These are phyloP conservation scores for Andrena dorsata DNA, from an alignment of 2,888 invertebrate genomes.

Conservation along the genomic window DNA sequence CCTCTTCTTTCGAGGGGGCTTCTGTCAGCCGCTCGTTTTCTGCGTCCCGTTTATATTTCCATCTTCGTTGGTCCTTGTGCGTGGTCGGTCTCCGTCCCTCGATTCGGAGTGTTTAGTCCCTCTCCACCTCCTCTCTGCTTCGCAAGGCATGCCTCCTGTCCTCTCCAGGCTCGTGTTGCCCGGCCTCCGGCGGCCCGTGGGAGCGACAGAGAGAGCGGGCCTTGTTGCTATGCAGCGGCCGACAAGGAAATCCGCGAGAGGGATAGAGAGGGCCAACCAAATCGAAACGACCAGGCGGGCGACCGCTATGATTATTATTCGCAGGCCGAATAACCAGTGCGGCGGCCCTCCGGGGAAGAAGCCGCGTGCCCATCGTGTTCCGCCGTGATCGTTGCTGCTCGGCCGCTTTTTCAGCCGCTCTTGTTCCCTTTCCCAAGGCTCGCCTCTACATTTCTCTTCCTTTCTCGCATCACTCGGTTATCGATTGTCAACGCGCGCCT, in stretches of 20 bases:
- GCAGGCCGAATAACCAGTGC: slow-evolving; percentile 78
- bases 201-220: slow-evolving; percentile 76
- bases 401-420: slow-evolving; percentile 49
- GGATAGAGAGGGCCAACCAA: slow-evolving; percentile 49
- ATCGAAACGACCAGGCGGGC: slow-evolving; percentile 63
- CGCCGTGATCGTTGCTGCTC: slow-evolving; percentile 44
- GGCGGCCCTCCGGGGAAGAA: slow-evolving; percentile 65
- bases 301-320: slow-evolving; percentile 79
- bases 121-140: slow-evolving; percentile 35
- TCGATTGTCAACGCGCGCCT: slow-evolving; percentile 1
- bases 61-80: background rate
- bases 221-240: slow-evolving; percentile 82
- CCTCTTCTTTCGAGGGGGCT: slow-evolving; percentile 37
- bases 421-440: slow-evolving; percentile 24
- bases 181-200: slow-evolving; percentile 44
- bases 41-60: slow-evolving; percentile 24
- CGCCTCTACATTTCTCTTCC: slow-evolving; percentile 32
- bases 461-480: slow-evolving; percentile 22
- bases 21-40: slow-evolving; percentile 46
- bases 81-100: slow-evolving; percentile 26
- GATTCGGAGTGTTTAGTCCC: slow-evolving; percentile 37
- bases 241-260: slow-evolving; percentile 67
- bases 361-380: slow-evolving; percentile 43
- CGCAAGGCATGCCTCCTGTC: slow-evolving; percentile 62
- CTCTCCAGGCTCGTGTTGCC: slow-evolving; percentile 47